phyloP scores from a whole-genome alignment of 2,113 vertebrate genomes.

The Bostrychus sinensis region DNA sequence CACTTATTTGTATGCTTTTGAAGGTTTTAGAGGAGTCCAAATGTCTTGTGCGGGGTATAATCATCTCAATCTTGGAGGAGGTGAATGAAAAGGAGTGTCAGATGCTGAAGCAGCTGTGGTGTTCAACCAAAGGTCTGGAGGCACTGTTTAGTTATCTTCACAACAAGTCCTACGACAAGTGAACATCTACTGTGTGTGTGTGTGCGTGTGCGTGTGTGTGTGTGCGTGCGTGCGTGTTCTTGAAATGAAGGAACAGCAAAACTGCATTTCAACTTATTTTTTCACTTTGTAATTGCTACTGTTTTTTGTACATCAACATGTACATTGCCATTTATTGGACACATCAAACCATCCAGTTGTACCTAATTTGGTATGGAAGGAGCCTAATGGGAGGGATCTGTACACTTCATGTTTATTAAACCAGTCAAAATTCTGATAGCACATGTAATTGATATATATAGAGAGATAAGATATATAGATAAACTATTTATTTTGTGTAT shows the following conservation, averaged over 20 bases:
- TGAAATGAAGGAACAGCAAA: conserved; percentile 22
- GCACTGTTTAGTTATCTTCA: conserved; percentile 95
- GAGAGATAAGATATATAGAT: conserved; percentile 11
- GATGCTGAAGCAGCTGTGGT: conserved; percentile 96
- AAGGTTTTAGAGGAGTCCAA: conserved; percentile 97
- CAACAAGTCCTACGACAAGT: conserved; percentile 92
- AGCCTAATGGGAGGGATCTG: conserved; percentile 44
- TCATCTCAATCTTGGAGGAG: conserved; percentile 90
- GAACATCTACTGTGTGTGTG: conserved; percentile 52
- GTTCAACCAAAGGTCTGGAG: conserved; percentile 95
- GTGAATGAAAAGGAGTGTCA: conserved; percentile 96
- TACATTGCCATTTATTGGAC: no score
- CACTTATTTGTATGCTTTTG: conserved; percentile 33
- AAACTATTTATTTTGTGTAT: conserved; percentile 59
- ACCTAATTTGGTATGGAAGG: conserved; percentile 1
- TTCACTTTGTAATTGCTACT: not conserved
- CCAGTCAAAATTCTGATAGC: conserved; percentile 44
- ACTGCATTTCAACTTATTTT: conserved; percentile 24
- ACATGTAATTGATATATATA: conserved; percentile 55
- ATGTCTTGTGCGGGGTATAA: conserved; percentile 90
- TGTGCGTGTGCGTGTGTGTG: not conserved
- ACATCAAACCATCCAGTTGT: conserved; percentile 27
- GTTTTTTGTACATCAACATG: conserved; percentile 27
- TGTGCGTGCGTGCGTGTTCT: conserved; percentile 14
- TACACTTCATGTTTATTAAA: conserved; percentile 24